phyloP scores from a whole-genome alignment of 2,113 vertebrate species.

The Hippocampus abdominalis region DNA sequence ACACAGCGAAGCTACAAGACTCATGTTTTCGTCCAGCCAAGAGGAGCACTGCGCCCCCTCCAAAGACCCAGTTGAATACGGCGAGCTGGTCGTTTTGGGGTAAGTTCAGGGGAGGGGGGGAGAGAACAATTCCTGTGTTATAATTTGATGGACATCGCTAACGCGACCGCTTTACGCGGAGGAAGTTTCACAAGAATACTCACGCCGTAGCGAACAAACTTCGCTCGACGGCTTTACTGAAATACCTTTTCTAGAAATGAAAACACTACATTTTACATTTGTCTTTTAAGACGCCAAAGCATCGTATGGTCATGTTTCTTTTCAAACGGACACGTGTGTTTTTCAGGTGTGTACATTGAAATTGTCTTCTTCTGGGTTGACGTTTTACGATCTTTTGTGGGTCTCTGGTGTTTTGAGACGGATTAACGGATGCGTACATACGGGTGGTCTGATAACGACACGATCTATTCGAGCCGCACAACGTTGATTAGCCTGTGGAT shows the following conservation, averaged over 20 bases:
- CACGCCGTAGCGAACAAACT: conserved; percentile 7
- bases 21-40: conserved; percentile 90
- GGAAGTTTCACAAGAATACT: conserved; percentile 39
- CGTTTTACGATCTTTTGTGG: not conserved
- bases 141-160: not conserved
- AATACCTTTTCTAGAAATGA: not conserved
- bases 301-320: conserved; percentile 59
- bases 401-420: not conserved
- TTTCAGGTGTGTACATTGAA: conserved; percentile 25
- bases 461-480: not conserved
- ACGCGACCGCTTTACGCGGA: conserved; percentile 3
- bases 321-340: conserved; percentile 58
- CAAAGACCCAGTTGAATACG: conserved; percentile 93
- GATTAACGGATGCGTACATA: not conserved
- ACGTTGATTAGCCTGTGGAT: not conserved
- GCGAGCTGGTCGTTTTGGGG: conserved; percentile 92
- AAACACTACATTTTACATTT: not conserved
- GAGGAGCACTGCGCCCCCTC: conserved; percentile 88
- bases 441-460: not conserved
- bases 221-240: conserved; percentile 6
- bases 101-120: conserved; percentile 65
- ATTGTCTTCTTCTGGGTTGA: conserved; percentile 1
- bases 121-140: not conserved
- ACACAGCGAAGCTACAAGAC: conserved; percentile 59
- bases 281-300: not conserved